Evolutionary conservation across 2,888 invertebrate species (phyloP).

Genomic region (Myopa tessellatipennis): DNA sequence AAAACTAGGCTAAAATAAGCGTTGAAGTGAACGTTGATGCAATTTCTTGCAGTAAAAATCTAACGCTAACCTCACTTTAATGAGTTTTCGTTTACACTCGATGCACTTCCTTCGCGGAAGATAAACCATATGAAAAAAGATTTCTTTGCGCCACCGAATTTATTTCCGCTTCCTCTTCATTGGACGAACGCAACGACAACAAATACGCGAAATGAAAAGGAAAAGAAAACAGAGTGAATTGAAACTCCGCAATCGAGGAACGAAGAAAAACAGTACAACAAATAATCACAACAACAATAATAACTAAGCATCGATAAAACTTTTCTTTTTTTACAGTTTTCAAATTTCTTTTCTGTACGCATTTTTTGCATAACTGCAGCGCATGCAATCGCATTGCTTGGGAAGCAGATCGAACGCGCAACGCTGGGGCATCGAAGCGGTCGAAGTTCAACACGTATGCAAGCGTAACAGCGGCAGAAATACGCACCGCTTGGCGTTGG

Average conservation of each 20-base stretch:
- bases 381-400: neutral
- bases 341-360: neutral
- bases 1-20: neutral
- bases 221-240: neutral
- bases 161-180: slow-evolving; percentile 29
- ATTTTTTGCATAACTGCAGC: neutral
- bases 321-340: neutral
- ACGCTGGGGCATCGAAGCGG: neutral
- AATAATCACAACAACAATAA: neutral
- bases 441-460: neutral
- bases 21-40: neutral
- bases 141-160: slow-evolving; percentile 7
- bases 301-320: neutral
- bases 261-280: neutral
- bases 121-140: neutral
- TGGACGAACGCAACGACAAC: neutral
- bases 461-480: neutral
- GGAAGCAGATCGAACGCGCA: neutral
- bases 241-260: neutral
- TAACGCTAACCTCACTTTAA: no score
- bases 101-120: slow-evolving; percentile 5
- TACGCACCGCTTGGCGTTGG: no score
- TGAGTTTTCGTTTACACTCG: neutral
- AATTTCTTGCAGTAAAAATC: neutral
- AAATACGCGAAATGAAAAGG: neutral